Evolutionary conservation across 2,888 invertebrate species (phyloP).

Genomic region (Sminthurides aquaticus): DNA sequence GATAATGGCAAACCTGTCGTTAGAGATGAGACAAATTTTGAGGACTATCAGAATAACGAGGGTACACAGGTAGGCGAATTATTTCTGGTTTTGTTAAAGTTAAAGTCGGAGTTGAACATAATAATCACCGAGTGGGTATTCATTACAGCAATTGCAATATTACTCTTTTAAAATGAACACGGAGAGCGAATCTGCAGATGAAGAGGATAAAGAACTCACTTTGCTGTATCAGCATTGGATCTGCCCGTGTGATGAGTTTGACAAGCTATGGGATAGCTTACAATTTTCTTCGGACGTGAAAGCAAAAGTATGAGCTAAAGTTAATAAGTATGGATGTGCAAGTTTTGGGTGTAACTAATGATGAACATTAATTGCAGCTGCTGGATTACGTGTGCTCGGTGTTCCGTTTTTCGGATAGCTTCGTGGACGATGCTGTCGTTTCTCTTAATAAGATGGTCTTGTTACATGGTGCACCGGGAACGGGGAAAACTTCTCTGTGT

Average conservation of each 20-base stretch:
- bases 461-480: not conserved
- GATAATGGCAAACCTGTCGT: too few relatives aligned
- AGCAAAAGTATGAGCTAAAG: not conserved
- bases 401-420: not conserved
- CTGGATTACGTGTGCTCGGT: not conserved
- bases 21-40: not conserved
- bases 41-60: too few relatives aligned
- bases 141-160: not conserved
- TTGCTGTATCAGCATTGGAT: not conserved
- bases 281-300: not conserved
- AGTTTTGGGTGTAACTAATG: not conserved
- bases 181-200: too few relatives aligned
- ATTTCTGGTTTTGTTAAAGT: too few relatives aligned
- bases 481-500: constrained; percentile 1
- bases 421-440: not conserved
- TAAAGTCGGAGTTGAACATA: too few relatives aligned
- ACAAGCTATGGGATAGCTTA: not conserved
- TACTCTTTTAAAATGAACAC: not conserved
- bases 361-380: not conserved
- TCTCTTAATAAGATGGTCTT: not conserved
- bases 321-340: not conserved
- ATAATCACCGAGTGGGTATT: too few relatives aligned
- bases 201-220: not conserved
- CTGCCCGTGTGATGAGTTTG: not conserved
- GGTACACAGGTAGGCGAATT: too few relatives aligned